Conservation (phyloP, 92 coral and sea anemone species). For the Paramuricea clavata region DNA sequence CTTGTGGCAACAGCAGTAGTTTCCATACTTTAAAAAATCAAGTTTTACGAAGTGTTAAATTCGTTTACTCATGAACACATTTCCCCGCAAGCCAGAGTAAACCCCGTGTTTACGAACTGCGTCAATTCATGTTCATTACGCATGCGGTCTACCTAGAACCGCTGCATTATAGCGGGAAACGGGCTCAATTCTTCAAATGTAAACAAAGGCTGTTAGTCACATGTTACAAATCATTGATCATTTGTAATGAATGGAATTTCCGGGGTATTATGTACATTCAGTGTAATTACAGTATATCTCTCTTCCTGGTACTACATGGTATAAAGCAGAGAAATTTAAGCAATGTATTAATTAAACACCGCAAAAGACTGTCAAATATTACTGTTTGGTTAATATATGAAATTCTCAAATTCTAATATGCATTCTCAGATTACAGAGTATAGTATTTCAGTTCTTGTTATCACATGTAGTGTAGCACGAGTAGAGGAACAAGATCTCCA, state of each 20-base stretch:
- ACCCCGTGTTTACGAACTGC: conserved; percentile 49
- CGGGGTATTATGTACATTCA: neutral
- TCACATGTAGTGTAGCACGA: no score
- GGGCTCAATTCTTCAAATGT: conserved; percentile 16
- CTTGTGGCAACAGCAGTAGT: conserved; percentile 81
- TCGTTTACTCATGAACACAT: neutral
- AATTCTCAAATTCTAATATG: no score
- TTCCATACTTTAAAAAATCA: conserved; percentile 69
- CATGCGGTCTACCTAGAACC: conserved; percentile 19
- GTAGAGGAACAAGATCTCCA: no score
- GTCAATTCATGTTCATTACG: conserved; percentile 16
- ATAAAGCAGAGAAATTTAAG: neutral
- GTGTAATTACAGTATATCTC: neutral
- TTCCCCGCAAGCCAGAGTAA: conserved; percentile 58
- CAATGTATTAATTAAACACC: neutral
- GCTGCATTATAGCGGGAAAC: conserved; percentile 48
- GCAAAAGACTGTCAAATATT: neutral
- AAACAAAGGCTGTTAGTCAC: conserved; percentile 17
- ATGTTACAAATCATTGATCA: conserved; percentile 1
- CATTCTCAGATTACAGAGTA: no score
- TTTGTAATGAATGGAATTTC: neutral
- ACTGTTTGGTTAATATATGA: no score
- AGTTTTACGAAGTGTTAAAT: conserved; percentile 26
- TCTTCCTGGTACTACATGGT: neutral
- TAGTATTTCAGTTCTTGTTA: no score